phyloP scores from a whole-genome alignment of 2,888 invertebrate species.

The Graphium colonna region DNA sequence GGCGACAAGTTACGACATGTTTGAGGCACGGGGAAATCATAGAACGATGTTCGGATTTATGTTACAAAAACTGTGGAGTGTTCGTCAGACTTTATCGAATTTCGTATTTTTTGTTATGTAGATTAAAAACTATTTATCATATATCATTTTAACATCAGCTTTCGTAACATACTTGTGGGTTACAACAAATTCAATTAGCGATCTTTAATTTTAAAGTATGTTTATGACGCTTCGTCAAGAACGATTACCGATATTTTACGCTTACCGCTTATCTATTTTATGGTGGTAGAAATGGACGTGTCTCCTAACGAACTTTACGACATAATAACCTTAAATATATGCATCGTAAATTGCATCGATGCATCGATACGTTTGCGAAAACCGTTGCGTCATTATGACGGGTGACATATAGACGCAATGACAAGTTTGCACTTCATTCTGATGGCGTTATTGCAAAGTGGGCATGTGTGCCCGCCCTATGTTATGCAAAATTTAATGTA shows the following conservation, averaged over 20 bases:
- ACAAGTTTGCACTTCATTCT: neutral
- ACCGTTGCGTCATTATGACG: conserved; percentile 1
- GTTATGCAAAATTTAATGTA: conserved; percentile 8
- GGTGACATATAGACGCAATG: conserved; percentile 5
- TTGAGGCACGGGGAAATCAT: neutral
- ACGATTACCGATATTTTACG: too few species aligned
- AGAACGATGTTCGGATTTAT: too few species aligned
- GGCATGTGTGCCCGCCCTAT: neutral
- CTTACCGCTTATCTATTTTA: neutral
- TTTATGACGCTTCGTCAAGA: too few species aligned
- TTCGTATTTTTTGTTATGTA: too few species aligned
- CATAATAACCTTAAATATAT: neutral
- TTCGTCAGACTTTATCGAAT: too few species aligned
- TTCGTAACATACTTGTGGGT: too few species aligned
- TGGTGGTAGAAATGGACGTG: neutral
- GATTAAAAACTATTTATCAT: too few species aligned
- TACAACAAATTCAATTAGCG: too few species aligned
- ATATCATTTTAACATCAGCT: too few species aligned
- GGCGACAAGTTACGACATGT: neutral
- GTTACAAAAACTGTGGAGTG: too few species aligned
- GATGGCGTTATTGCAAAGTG: neutral
- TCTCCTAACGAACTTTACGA: neutral
- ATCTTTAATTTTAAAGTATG: too few species aligned
- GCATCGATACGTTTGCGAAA: conserved; percentile 12
- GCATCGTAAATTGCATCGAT: neutral